Evolutionary conservation across 2,113 vertebrate genomes (phyloP).

Genomic region (Myiagra hebetior): DNA sequence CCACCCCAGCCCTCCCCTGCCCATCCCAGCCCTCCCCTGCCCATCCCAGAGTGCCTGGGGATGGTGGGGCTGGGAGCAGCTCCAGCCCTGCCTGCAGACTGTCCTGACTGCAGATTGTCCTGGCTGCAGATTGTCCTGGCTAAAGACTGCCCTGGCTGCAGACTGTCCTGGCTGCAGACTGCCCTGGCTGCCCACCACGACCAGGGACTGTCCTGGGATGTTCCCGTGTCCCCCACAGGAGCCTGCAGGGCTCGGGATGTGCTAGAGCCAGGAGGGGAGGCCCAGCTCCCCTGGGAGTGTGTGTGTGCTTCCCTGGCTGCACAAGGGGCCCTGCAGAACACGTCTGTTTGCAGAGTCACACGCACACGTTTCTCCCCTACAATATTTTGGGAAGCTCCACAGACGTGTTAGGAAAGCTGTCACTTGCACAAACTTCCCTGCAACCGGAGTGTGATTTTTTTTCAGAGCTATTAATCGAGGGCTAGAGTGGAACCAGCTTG

Average conservation of each 20-base stretch:
- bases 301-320: not conserved
- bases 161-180: too few species aligned
- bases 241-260: not conserved
- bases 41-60: fast-evolving
- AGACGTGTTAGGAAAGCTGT: conserved; percentile 62
- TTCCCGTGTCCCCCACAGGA: not conserved
- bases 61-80: fast-evolving
- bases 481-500: not conserved
- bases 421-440: conserved; percentile 39
- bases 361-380: not conserved
- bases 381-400: not conserved
- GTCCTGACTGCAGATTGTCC: not conserved
- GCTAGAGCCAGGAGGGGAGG: not conserved
- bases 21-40: fast-evolving
- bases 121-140: too few species aligned
- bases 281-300: not conserved
- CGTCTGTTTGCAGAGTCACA: not conserved
- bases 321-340: not conserved
- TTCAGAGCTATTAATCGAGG: not conserved
- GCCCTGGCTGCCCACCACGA: not conserved
- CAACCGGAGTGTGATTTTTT: conserved; percentile 17
- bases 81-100: not conserved
- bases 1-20: not conserved
- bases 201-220: not conserved
- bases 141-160: too few species aligned